Conservation (phyloP, 35 echinoderm and acorn worm genomes). For the Hemicentrotus pulcherrimus region DNA sequence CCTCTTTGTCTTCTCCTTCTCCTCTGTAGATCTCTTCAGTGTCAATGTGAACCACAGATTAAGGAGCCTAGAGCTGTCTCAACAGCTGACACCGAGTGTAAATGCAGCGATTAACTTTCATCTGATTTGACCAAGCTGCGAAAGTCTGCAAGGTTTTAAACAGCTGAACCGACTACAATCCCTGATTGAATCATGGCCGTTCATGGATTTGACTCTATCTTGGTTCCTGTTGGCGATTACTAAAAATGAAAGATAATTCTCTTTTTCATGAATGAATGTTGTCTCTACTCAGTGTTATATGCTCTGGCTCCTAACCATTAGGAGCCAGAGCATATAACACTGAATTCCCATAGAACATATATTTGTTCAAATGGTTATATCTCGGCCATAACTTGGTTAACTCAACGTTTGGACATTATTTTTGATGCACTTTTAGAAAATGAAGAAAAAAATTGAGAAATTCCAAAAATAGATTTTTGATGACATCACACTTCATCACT, state of each 20-base stretch:
- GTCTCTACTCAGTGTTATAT: too few species aligned
- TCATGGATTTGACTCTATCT: background rate
- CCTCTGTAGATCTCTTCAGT: background rate
- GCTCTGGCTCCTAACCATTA: too few species aligned
- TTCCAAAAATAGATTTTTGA: too few species aligned
- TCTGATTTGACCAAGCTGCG: background rate
- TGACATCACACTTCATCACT: too few species aligned
- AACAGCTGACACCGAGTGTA: background rate
- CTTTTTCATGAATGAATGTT: background rate
- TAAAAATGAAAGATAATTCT: background rate
- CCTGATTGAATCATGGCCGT: background rate
- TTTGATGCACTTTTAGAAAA: too few species aligned
- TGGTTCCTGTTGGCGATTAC: background rate
- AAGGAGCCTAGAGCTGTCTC: background rate
- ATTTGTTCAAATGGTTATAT: too few species aligned
- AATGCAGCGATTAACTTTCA: background rate
- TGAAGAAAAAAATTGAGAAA: too few species aligned
- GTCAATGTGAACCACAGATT: background rate
- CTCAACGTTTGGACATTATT: too few species aligned
- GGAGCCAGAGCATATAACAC: too few species aligned
- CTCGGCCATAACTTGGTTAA: too few species aligned
- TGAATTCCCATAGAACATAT: too few species aligned
- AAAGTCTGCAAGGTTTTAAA: background rate
- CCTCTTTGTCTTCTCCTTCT: background rate
- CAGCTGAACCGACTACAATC: background rate